A percentile compares a stretch with the other conserved stretches of the same genome.
phyloP scores from a whole-genome alignment of 2,888 invertebrate species.

The Dynastes tityus region DNA sequence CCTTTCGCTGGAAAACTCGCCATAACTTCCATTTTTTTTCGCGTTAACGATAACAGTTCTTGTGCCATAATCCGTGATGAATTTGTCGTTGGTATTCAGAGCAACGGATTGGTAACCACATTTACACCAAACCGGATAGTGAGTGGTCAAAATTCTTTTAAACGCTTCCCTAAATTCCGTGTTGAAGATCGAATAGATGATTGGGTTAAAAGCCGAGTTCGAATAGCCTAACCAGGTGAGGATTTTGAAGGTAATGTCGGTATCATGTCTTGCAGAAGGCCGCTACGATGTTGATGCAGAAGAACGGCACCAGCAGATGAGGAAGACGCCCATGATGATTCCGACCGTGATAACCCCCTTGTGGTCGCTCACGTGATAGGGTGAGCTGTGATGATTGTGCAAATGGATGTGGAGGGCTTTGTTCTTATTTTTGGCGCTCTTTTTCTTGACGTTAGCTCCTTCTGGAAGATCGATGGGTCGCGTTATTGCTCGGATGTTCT shows the following conservation, averaged over 20 bases:
- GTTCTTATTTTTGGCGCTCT: constrained; percentile 70
- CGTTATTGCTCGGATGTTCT: constrained; percentile 93
- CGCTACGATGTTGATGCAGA: constrained; percentile 97
- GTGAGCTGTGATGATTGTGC: constrained; percentile 79
- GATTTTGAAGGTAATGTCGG: constrained; percentile 89
- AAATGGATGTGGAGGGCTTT: constrained; percentile 75
- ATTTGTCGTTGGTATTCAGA: constrained; percentile 78
- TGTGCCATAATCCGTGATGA: constrained; percentile 83
- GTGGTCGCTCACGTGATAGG: constrained; percentile 96
- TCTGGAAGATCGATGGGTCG: constrained; percentile 83
- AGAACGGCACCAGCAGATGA: constrained; percentile 99
- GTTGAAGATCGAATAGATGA: constrained; percentile 99
- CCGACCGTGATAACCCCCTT: constrained; percentile 99
- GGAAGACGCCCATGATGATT: constrained; percentile 98
- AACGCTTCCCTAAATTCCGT: constrained; percentile 98
- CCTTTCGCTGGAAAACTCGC: constrained; percentile 78
- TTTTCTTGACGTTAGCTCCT: constrained; percentile 72
- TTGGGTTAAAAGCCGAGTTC: constrained; percentile 97
- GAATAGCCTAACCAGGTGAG: constrained; percentile 99
- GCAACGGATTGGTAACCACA: constrained; percentile 77
- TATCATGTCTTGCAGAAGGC: constrained; percentile 97
- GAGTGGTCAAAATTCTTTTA: constrained; percentile 89
- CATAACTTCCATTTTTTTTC: constrained; percentile 78
- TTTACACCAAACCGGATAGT: constrained; percentile 84
- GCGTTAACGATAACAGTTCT: constrained; percentile 81